These are phyloP conservation scores for Choloepus hoffmanni DNA, from an alignment of 2,113 vertebrate genomes.

Conservation along the genomic window DNA sequence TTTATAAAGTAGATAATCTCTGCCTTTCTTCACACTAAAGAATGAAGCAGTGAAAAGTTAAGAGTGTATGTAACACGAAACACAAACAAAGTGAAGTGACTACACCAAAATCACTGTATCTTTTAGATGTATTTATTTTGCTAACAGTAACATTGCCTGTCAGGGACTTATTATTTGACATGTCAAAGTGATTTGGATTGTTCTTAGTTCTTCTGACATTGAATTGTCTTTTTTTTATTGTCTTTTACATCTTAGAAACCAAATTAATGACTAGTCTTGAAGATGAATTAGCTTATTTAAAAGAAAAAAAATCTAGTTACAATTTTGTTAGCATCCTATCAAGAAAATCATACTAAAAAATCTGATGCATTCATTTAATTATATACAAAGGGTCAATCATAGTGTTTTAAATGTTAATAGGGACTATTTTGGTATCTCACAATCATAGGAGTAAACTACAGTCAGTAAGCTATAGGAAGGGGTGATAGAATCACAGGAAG, in stretches of 20 bases:
- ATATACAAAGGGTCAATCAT: not conserved
- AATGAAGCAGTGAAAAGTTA: not conserved
- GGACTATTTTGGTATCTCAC: not conserved
- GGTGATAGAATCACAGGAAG: not conserved
- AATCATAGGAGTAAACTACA: not conserved
- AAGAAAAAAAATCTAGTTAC: not conserved
- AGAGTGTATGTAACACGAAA: not conserved
- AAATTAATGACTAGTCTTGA: conserved; percentile 11
- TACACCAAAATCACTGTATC: not conserved
- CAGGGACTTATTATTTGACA: not conserved
- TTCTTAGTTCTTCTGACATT: not conserved
- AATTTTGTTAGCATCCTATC: not conserved
- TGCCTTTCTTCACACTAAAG: not conserved
- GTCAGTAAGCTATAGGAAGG: not conserved
- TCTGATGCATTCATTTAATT: conserved; percentile 41
- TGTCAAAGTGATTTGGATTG: not conserved
- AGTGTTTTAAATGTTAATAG: not conserved
- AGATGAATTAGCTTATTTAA: conserved; percentile 42
- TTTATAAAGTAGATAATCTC: not conserved
- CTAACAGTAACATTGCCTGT: not conserved
- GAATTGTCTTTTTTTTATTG: not conserved
- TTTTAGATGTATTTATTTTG: not conserved
- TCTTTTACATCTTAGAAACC: conserved; percentile 12
- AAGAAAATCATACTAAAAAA: not conserved
- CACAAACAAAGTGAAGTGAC: not conserved